phyloP scores from a whole-genome alignment of 2,797 vertebrate genomes.

The Clarias fuscus region DNA sequence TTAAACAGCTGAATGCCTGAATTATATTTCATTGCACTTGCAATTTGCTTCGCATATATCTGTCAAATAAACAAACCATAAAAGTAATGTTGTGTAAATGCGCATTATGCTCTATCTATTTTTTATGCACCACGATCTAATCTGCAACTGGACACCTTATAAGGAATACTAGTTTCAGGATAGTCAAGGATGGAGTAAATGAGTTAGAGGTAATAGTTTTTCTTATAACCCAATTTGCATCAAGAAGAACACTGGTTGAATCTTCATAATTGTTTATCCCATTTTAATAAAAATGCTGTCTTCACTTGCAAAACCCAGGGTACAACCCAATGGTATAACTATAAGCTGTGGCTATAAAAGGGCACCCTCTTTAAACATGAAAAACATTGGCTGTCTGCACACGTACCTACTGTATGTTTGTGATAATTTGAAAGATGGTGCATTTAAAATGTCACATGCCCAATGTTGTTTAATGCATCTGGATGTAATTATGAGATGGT shows the following conservation, averaged over 20 bases:
- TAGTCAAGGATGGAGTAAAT: background rate
- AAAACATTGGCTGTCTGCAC: background rate
- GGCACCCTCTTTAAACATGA: background rate
- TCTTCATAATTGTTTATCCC: background rate
- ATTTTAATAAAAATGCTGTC: background rate
- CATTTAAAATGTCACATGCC: background rate
- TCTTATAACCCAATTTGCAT: background rate
- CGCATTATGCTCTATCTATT: background rate
- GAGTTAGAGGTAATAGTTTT: background rate
- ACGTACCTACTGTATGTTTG: background rate
- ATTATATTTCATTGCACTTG: background rate
- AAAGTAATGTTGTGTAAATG: background rate
- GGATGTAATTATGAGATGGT: background rate
- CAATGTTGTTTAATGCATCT: background rate
- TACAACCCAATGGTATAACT: background rate
- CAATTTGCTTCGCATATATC: background rate
- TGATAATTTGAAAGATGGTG: background rate
- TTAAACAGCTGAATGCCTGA: background rate
- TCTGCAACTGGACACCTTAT: background rate
- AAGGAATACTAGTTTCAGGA: background rate
- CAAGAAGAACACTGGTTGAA: background rate
- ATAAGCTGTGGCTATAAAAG: background rate
- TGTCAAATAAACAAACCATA: background rate
- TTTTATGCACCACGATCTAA: background rate
- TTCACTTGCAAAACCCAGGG: background rate